A percentile compares a stretch with the other conserved stretches of the same genome.
Conservation (phyloP, 53 echinoderm and acorn worm species). For the Arbacia lixula region DNA sequence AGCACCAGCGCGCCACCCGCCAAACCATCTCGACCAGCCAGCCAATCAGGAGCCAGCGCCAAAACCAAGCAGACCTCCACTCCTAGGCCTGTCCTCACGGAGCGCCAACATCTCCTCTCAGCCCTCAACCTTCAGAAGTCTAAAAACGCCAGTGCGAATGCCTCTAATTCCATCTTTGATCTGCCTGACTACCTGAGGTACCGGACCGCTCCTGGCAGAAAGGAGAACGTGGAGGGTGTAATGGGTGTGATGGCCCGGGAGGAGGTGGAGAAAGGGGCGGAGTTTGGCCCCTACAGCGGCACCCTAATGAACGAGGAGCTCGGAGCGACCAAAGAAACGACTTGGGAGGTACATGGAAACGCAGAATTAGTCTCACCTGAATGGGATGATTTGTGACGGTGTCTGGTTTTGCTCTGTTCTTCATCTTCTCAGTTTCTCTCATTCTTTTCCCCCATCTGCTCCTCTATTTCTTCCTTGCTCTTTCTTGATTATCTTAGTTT, state of each 20-base stretch:
- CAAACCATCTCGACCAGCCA: too few species aligned
- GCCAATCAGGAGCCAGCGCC: too few species aligned
- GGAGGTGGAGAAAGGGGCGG: slow-evolving; percentile 5
- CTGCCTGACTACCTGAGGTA: neutral
- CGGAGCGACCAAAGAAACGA: neutral
- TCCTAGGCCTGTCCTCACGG: too few species aligned
- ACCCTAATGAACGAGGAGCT: slow-evolving; percentile 3
- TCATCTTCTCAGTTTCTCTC: neutral
- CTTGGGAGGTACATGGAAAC: slow-evolving; percentile 24
- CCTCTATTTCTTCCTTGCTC: too few species aligned
- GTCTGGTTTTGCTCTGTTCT: neutral
- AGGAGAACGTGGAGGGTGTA: neutral
- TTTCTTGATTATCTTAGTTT: too few species aligned
- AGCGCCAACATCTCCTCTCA: neutral
- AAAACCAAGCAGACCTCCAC: too few species aligned
- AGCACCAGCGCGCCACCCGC: too few species aligned
- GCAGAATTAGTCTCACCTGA: neutral
- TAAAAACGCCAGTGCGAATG: neutral
- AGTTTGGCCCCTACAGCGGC: slow-evolving; percentile 26
- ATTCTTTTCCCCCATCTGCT: neutral
- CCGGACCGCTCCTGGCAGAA: neutral
- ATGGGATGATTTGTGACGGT: neutral
- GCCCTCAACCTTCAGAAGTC: neutral
- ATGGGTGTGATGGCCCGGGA: slow-evolving; percentile 3
- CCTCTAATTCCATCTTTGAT: neutral